Percentiles rank a stretch among this genome's conserved stretches.
These are phyloP conservation scores for Noctilio leporinus DNA, from an alignment of 2,113 vertebrate genomes.

Conservation along the genomic window DNA sequence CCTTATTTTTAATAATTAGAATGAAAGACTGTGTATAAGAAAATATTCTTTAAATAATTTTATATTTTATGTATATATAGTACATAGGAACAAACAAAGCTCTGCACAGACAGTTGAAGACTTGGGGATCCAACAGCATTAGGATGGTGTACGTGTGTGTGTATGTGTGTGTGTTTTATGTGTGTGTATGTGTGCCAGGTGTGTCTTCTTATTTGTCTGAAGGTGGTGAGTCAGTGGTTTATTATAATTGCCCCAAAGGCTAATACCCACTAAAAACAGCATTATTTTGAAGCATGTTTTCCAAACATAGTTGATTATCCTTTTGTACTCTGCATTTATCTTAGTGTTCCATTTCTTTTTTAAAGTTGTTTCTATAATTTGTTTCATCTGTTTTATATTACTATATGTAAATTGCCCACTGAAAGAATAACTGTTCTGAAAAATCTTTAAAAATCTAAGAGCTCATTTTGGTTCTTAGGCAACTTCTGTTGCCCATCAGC, in stretches of 20 bases:
- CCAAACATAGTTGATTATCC: background rate
- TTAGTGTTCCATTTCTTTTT: background rate
- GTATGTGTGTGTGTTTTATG: background rate
- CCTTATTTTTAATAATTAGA: constrained; percentile 19
- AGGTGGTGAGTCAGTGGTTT: constrained; percentile 15
- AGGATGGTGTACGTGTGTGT: background rate
- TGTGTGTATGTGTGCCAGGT: background rate
- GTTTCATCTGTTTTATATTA: background rate
- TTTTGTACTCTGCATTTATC: background rate
- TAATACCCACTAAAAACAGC: background rate
- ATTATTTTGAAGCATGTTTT: constrained; percentile 39
- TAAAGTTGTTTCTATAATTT: background rate
- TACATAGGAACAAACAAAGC: background rate
- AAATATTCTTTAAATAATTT: constrained; percentile 21
- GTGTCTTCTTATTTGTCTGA: background rate
- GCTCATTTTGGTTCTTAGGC: background rate
- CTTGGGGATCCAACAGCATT: background rate
- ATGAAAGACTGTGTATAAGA: background rate
- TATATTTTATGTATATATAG: background rate
- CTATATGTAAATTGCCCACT: background rate
- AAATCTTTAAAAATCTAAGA: background rate
- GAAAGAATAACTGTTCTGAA: background rate
- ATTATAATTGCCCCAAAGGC: background rate
- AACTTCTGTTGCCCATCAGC: background rate
- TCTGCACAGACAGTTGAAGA: background rate